phyloP scores from a whole-genome alignment of 2,113 vertebrate species.

The Orientallactaga bullata region DNA sequence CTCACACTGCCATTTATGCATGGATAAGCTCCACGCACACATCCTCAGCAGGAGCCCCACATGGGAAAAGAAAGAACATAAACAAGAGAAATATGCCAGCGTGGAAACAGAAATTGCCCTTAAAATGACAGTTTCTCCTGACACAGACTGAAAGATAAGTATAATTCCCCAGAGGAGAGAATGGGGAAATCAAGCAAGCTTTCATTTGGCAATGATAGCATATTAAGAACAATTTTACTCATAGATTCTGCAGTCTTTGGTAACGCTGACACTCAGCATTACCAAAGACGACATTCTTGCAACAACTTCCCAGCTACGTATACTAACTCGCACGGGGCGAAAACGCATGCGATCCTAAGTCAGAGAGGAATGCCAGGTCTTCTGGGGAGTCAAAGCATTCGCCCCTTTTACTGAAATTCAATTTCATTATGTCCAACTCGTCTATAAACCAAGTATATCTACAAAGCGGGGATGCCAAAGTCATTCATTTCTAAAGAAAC shows the following conservation, averaged over 20 bases:
- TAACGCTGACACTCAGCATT: conserved; percentile 52
- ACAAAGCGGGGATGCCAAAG: neutral
- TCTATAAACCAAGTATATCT: neutral
- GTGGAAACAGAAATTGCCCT: conserved; percentile 70
- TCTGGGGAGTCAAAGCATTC: conserved; percentile 20
- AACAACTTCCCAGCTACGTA: neutral
- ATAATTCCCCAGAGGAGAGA: conserved; percentile 65
- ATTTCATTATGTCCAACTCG: neutral
- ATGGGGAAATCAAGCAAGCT: conserved; percentile 67
- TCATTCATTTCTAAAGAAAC: conserved; percentile 20
- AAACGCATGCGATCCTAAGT: neutral
- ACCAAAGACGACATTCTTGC: conserved; percentile 50
- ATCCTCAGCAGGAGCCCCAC: conserved; percentile 50
- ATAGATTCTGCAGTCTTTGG: conserved; percentile 58
- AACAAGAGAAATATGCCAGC: conserved; percentile 70
- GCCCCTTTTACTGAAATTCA: conserved; percentile 5
- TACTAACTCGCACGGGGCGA: neutral
- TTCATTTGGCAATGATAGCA: conserved; percentile 63
- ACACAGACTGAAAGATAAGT: conserved; percentile 75
- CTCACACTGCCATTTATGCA: neutral
- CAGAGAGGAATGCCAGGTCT: neutral
- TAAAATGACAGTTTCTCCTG: conserved; percentile 75
- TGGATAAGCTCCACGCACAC: conserved; percentile 24
- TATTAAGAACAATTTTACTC: conserved; percentile 71
- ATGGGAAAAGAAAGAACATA: conserved; percentile 67